These are phyloP conservation scores for Thermophis baileyi DNA, from an alignment of 2,113 vertebrate genomes.

Conservation along the genomic window DNA sequence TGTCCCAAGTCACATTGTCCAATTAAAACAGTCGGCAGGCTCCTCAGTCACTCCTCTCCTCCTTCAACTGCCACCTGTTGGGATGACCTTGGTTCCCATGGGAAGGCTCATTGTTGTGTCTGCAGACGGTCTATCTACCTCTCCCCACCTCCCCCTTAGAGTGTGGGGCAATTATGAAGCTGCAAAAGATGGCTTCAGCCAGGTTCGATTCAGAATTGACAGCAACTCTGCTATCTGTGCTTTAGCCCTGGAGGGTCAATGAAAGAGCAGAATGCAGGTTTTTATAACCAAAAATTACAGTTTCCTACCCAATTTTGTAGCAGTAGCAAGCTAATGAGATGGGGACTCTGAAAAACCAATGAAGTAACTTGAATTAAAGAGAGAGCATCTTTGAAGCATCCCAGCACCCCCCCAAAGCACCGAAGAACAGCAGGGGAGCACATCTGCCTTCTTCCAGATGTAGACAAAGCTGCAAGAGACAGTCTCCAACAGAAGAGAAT, in stretches of 20 bases:
- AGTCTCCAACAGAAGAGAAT: background rate
- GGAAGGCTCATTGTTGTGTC: too few relatives aligned
- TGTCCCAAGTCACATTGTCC: too few relatives aligned
- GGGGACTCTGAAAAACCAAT: background rate
- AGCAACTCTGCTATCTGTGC: background rate
- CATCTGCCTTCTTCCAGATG: background rate
- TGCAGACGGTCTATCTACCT: too few relatives aligned
- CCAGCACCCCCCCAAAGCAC: background rate
- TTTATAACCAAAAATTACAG: background rate
- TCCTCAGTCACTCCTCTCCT: too few relatives aligned
- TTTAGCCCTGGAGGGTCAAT: background rate
- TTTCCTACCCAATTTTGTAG: background rate
- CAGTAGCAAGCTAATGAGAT: background rate
- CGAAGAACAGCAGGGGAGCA: background rate
- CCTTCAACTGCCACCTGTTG: too few relatives aligned
- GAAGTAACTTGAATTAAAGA: background rate
- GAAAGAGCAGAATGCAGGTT: background rate
- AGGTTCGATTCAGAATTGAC: too few relatives aligned
- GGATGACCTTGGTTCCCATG: too few relatives aligned
- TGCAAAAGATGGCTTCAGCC: too few relatives aligned
- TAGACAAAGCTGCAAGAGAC: background rate
- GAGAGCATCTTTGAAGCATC: background rate
- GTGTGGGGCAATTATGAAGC: too few relatives aligned
- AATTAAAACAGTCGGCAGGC: too few relatives aligned
- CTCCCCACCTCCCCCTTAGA: too few relatives aligned